Evolutionary conservation across 2,113 vertebrate genomes (phyloP), one percentile per base, ranked within the genome.

Genomic region (Tenrec ecaudatus): DNA sequence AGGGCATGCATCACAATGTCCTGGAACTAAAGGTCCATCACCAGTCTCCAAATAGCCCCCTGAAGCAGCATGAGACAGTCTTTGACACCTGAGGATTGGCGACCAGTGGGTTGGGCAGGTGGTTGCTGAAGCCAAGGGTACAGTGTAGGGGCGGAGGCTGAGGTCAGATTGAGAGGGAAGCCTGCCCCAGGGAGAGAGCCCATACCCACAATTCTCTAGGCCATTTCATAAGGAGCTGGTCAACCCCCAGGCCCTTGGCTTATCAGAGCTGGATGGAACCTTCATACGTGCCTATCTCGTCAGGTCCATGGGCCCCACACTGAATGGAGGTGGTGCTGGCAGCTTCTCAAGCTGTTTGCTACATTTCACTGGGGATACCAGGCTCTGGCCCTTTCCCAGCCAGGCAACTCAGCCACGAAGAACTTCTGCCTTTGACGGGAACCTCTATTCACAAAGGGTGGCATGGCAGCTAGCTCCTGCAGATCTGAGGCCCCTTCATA

Each of bases 371-470:
- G 9, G 6, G 14, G 1, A 17, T 4, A 20, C 23, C 64, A 43
- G 82, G 66, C 81, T 89, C 73, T 81, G 53, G 77, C 36, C 71
- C 14, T 57, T 81, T 83, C 81, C n/a, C 31, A 29, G 27, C 80
- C 31, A 11, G 0, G 62, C 83, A 57, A 20, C 86, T 76, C 79
- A 57, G 69, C 53, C 86, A 75, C 40, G 77, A 60, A 71, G 4
- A 88, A 31, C n/a, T 73, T 92, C 66, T 86, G 89, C 83, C 71
- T 60, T 85, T 90, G 43, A 9, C 53, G 57, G 60, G 82, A 86
- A 87, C 78, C 47, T 86, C 71, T 60, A 6, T 82, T 71, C 33
- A 17, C 53, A 17, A 1, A 0, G 19, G 25, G 19, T 64, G 40
- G 53, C 38, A n/a, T 4, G 0, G 10, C 60, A 60, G n/a, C 80